Evolutionary conservation across 2,113 vertebrate species (phyloP).

Genomic region (Chrysochloris asiatica): DNA sequence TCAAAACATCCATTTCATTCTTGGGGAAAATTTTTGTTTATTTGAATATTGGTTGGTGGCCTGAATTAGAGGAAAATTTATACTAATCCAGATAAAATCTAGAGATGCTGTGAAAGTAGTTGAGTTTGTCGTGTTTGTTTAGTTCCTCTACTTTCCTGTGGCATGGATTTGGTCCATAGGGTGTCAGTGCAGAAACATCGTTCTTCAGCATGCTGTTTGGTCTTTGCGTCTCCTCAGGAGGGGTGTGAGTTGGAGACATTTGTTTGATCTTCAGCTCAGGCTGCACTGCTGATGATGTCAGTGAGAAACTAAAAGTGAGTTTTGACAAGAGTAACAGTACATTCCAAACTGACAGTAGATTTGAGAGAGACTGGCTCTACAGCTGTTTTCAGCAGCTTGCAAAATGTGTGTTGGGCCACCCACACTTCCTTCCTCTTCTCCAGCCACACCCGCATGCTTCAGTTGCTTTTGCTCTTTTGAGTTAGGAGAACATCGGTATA

Average conservation of each 20-base stretch:
- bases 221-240: background rate
- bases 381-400: constrained; percentile 68
- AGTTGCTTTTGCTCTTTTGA: background rate
- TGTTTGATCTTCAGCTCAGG: background rate
- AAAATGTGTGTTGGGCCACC: constrained; percentile 51
- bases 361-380: constrained; percentile 49
- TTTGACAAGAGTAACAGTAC: background rate
- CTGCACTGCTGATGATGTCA: background rate
- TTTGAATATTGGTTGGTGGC: background rate
- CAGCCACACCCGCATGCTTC: constrained; percentile 51
- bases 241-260: background rate
- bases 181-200: background rate
- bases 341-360: background rate
- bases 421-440: constrained; percentile 75
- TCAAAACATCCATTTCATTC: background rate
- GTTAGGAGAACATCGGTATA: background rate
- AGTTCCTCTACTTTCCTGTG: background rate
- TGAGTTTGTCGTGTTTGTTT: background rate
- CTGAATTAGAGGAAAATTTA: background rate
- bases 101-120: background rate
- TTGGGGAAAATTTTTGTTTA: background rate
- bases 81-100: background rate
- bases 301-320: background rate
- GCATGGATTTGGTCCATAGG: background rate
- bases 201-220: background rate